Conservation (phyloP, 1,140 invertebrate species). For the Coptotermes formosanus region DNA sequence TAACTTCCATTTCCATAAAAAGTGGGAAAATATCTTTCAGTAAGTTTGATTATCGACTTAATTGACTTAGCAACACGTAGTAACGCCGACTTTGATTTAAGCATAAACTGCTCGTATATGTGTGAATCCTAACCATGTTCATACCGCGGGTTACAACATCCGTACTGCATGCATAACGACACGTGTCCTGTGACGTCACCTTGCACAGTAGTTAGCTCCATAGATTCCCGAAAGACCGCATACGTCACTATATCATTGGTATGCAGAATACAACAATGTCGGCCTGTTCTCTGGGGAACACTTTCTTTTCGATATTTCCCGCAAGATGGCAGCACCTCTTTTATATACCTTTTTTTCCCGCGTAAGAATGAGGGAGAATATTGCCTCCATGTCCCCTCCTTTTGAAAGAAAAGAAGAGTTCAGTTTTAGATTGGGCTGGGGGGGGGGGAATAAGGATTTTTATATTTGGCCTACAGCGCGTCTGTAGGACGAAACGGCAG, state of each 20-base stretch:
- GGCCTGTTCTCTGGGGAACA: not conserved
- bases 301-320: slow-evolving; percentile 18
- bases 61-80: no score
- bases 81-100: no score
- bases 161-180: no score
- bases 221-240: not conserved
- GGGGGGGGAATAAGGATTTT: not conserved
- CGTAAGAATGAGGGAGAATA: not conserved
- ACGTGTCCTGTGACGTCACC: not conserved
- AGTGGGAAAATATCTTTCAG: no score
- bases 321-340: slow-evolving; percentile 16
- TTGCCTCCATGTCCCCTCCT: not conserved
- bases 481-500: no score
- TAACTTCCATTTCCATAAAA: no score
- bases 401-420: not conserved
- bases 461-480: not conserved
- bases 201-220: not conserved
- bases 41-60: no score
- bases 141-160: no score
- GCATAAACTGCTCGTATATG: no score
- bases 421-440: not conserved
- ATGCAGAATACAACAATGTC: slow-evolving; percentile 8
- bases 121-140: no score
- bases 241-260: not conserved
- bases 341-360: not conserved